Conservation (phyloP, 2,797 vertebrate genomes). For the Myotis daubentonii region DNA sequence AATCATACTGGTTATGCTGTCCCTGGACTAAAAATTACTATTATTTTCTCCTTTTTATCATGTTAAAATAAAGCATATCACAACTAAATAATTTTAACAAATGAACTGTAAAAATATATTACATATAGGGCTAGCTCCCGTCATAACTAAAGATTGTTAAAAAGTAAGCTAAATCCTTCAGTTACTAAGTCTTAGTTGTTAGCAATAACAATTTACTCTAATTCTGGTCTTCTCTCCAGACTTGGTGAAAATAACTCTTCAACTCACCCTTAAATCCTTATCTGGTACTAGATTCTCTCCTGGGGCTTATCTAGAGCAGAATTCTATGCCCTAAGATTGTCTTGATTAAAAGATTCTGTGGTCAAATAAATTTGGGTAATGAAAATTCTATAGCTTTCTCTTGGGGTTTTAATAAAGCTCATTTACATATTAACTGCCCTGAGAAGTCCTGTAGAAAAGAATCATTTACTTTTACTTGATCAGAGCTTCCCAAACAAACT, state of each 20-base stretch:
- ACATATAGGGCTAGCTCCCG: background rate
- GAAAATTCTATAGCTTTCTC: background rate
- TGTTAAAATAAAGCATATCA: background rate
- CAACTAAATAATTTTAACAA: conserved; percentile 18
- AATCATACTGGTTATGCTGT: background rate
- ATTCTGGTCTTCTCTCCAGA: background rate
- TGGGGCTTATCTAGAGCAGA: background rate
- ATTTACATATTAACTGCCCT: background rate
- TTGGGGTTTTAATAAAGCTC: background rate
- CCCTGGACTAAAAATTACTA: background rate
- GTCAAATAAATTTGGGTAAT: conserved; percentile 35
- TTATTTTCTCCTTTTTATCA: background rate
- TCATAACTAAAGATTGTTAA: background rate
- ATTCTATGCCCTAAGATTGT: background rate
- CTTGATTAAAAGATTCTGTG: background rate
- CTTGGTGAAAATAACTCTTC: background rate
- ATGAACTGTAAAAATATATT: background rate
- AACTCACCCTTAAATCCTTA: background rate
- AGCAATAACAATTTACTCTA: background rate
- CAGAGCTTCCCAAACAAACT: background rate
- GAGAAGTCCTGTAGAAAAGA: background rate
- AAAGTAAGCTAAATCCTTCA: background rate
- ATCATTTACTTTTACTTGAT: conserved; percentile 24
- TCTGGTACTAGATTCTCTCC: background rate
- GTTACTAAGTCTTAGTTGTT: background rate